Evolutionary conservation across 1,140 invertebrate genomes (phyloP).

Genomic region (Meloidogyne floridensis): DNA sequence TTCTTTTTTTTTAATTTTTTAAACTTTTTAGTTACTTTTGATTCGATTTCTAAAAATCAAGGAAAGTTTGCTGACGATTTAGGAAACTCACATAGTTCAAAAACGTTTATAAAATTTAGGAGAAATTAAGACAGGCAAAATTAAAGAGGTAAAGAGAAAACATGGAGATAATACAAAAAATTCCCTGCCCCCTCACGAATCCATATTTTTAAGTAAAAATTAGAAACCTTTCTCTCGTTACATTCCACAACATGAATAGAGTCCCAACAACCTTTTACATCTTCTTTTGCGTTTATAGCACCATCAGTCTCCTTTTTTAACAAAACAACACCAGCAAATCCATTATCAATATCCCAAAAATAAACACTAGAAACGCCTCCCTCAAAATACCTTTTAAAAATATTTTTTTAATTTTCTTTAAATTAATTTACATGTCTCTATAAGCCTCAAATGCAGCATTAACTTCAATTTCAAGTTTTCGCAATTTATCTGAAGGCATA

Average conservation of each 20-base stretch:
- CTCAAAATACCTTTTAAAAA: conserved; percentile 79
- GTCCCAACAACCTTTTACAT: conserved; percentile 98
- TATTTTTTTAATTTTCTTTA: neutral
- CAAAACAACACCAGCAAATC: conserved; percentile 97
- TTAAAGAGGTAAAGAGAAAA: neutral
- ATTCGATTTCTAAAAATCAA: conserved; percentile 9
- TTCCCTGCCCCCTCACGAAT: neutral
- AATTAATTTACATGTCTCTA: conserved; percentile 81
- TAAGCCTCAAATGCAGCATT: conserved; percentile 98
- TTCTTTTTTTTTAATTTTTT: neutral
- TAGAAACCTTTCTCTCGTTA: conserved; percentile 68
- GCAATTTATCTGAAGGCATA: conserved; percentile 90
- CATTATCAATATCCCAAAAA: conserved; percentile 92
- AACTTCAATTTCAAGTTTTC: conserved; percentile 94
- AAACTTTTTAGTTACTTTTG: neutral
- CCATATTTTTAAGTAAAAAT: neutral
- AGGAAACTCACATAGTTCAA: no score
- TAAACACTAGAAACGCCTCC: conserved; percentile 98
- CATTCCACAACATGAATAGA: conserved; percentile 99
- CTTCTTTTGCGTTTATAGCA: conserved; percentile 78
- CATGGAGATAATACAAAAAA: no score
- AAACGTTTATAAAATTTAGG: no score
- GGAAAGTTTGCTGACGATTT: neutral
- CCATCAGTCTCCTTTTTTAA: conserved; percentile 82
- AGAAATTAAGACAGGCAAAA: no score